These are phyloP conservation scores for Origma solitaria DNA, from an alignment of 2,113 vertebrate species.

Conservation along the genomic window DNA sequence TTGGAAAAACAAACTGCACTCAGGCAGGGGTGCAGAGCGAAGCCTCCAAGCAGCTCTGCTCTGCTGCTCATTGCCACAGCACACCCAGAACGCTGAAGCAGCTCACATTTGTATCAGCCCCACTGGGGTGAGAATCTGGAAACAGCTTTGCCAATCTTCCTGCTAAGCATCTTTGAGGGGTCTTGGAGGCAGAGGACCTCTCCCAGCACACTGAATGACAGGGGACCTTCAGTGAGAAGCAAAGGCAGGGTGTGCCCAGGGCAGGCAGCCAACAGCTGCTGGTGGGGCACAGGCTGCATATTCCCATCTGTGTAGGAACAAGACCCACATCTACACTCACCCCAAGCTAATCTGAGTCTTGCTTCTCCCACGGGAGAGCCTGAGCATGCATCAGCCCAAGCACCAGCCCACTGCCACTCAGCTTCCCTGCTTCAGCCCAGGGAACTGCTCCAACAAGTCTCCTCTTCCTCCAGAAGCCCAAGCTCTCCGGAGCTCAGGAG, in stretches of 20 bases:
- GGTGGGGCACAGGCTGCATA: not conserved
- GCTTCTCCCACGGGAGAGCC: fast-evolving
- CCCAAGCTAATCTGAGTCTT: fast-evolving
- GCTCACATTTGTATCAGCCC: not conserved
- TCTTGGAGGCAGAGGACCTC: not conserved
- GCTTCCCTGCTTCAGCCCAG: not conserved
- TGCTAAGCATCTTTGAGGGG: not conserved
- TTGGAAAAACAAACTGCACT: not conserved
- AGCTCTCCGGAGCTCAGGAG: not conserved
- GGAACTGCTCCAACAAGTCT: fast-evolving
- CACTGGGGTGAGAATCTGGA: fast-evolving
- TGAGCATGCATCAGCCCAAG: not conserved
- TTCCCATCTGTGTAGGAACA: fast-evolving
- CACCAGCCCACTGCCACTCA: fast-evolving
- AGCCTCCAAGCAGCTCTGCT: not conserved
- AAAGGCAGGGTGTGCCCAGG: not conserved
- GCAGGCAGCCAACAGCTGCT: fast-evolving
- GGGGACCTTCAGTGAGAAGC: not conserved
- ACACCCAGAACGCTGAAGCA: not conserved
- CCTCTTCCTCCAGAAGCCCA: not conserved
- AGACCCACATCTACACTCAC: not conserved
- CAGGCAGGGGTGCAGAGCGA: fast-evolving
- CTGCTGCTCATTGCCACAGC: not conserved
- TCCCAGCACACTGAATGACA: not conserved
- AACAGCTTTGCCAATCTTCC: not conserved